phyloP scores from a whole-genome alignment of 1,140 invertebrate genomes.

The Meloidogyne floridensis region DNA sequence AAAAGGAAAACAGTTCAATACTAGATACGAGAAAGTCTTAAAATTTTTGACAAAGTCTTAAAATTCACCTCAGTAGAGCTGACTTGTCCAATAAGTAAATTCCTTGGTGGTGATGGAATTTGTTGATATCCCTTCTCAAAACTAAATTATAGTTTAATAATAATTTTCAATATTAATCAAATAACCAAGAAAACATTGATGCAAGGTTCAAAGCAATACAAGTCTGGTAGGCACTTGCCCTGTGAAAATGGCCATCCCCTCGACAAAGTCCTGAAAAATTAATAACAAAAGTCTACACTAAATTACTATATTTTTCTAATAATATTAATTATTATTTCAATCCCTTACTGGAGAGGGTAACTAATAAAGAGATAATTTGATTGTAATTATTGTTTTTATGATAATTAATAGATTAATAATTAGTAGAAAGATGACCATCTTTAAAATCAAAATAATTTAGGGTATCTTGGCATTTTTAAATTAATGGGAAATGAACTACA shows the following conservation, averaged over 20 bases:
- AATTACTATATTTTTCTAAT: no score
- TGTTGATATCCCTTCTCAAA: constrained; percentile 25
- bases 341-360: no score
- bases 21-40: no score
- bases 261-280: constrained; percentile 12
- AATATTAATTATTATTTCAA: no score
- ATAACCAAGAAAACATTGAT: constrained; percentile 22
- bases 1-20: no score
- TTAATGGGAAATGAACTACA: not conserved
- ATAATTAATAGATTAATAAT: no score
- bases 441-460: no score
- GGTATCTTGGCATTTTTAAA: no score
- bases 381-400: no score
- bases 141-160: constrained; percentile 9
- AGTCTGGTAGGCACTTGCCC: constrained; percentile 14
- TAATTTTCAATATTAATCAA: not conserved
- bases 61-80: constrained; percentile 20
- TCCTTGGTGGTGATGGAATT: constrained; percentile 17
- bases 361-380: no score
- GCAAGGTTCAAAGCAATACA: constrained; percentile 23
- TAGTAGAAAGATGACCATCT: no score
- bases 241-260: constrained; percentile 15
- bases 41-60: no score
- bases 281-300: not conserved
- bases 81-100: constrained; percentile 14